A percentile compares a stretch with the other conserved stretches of the same genome.
These are phyloP conservation scores for Serranus cabrilla DNA, from an alignment of 2,797 vertebrate species.

Conservation along the genomic window DNA sequence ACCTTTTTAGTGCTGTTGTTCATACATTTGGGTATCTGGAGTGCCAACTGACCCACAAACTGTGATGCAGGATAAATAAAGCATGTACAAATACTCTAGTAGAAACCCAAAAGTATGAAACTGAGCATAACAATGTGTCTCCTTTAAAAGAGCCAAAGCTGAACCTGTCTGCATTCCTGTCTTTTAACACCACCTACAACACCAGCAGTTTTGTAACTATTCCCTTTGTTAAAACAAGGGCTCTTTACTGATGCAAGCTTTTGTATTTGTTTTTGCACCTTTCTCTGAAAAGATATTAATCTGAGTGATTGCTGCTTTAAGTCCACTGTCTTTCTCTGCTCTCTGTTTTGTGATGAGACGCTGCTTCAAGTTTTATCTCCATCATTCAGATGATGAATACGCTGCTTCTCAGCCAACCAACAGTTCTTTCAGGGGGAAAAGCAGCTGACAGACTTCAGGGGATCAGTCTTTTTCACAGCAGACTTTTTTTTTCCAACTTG, in stretches of 20 bases:
- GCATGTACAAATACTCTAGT: too few species aligned
- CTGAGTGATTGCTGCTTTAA: neutral
- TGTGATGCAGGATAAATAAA: too few species aligned
- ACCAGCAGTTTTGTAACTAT: conserved; percentile 26
- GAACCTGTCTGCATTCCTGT: conserved; percentile 21
- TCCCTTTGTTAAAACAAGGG: neutral
- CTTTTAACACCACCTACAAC: neutral
- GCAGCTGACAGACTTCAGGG: neutral
- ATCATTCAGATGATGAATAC: conserved; percentile 2
- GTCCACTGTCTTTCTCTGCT: neutral
- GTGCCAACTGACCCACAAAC: too few species aligned
- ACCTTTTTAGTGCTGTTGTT: too few species aligned
- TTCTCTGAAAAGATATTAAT: neutral
- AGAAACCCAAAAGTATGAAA: too few species aligned
- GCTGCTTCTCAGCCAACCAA: neutral
- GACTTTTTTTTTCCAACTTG: neutral
- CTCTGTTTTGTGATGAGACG: conserved; percentile 13
- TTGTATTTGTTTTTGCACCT: neutral
- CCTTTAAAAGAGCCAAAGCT: neutral
- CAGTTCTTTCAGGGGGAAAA: neutral
- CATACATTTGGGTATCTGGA: too few species aligned
- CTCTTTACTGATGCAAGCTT: conserved; percentile 7
- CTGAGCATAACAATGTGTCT: too few species aligned
- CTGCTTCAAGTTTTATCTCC: conserved; percentile 18
- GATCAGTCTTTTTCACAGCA: neutral